These are phyloP conservation scores for Asobara japonica DNA, from an alignment of 1,140 invertebrate species.

Conservation along the genomic window DNA sequence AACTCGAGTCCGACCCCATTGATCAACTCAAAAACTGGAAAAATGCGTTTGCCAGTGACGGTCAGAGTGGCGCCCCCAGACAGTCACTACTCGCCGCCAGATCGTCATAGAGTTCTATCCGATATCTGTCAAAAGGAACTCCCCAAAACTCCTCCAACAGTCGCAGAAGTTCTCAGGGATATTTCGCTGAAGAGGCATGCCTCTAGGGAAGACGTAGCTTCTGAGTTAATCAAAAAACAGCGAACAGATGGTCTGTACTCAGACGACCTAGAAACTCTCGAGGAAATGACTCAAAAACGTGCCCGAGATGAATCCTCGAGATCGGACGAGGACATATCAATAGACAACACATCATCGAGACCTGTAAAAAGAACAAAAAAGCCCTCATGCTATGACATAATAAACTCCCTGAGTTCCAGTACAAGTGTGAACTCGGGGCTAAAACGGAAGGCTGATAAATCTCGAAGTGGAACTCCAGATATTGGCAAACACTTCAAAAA, in stretches of 20 bases:
- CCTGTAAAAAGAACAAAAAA: conserved; percentile 59
- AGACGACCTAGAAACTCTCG: conserved; percentile 54
- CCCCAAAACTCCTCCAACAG: conserved; percentile 32
- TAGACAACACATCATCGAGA: conserved; percentile 49
- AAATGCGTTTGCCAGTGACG: conserved; percentile 52
- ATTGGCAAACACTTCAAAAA: conserved; percentile 63
- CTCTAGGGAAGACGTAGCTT: conserved; percentile 55
- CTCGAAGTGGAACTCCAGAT: conserved; percentile 55
- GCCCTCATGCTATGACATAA: conserved; percentile 62
- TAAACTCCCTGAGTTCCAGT: conserved; percentile 62
- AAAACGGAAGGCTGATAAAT: conserved; percentile 63
- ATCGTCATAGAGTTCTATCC: conserved; percentile 47
- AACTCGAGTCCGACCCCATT: conserved; percentile 57
- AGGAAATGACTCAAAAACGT: conserved; percentile 61
- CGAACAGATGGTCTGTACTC: conserved; percentile 49
- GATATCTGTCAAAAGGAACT: conserved; percentile 35
- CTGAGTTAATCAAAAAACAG: conserved; percentile 59
- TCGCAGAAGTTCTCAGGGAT: conserved; percentile 50
- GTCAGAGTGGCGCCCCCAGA: conserved; percentile 60
- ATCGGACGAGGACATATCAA: conserved; percentile 56
- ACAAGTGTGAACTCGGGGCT: conserved; percentile 52
- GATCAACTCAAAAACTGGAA: conserved; percentile 51
- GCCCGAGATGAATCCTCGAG: conserved; percentile 57
- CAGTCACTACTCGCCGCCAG: conserved; percentile 47
- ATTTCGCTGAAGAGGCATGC: conserved; percentile 62